Conservation (phyloP, 2,888 invertebrate genomes). For the Magallana nippona region DNA sequence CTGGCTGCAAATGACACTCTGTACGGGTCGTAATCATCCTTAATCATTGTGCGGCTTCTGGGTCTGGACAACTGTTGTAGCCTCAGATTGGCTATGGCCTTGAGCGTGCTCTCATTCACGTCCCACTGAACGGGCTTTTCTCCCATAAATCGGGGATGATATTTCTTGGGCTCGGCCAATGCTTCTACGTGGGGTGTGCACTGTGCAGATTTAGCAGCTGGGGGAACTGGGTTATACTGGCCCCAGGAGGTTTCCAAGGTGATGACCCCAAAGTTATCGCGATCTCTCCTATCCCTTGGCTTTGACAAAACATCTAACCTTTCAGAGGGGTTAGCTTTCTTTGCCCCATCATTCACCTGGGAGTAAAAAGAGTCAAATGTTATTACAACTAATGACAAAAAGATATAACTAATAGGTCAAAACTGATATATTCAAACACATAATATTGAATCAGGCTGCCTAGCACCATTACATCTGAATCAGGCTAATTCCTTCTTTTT, state of each 20-base stretch:
- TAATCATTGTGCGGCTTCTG: slow-evolving; percentile 71
- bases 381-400: too few species aligned
- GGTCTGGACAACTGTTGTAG: slow-evolving; percentile 75
- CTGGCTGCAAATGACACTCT: slow-evolving; percentile 68
- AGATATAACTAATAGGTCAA: too few species aligned
- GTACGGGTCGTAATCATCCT: slow-evolving; percentile 77
- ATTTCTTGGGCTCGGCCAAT: slow-evolving; percentile 68
- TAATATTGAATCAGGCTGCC: too few species aligned
- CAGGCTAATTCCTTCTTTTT: too few species aligned
- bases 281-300: slow-evolving; percentile 62
- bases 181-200: slow-evolving; percentile 66
- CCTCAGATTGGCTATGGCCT: slow-evolving; percentile 70
- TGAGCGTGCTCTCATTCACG: slow-evolving; percentile 68
- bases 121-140: slow-evolving; percentile 70
- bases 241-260: slow-evolving; percentile 62
- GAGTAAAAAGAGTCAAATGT: neutral
- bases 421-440: too few species aligned
- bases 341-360: slow-evolving; percentile 54
- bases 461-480: too few species aligned
- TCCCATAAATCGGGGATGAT: slow-evolving; percentile 63
- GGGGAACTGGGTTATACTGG: slow-evolving; percentile 61
- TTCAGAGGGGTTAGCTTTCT: slow-evolving; percentile 57
- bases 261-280: slow-evolving; percentile 59
- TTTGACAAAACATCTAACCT: slow-evolving; percentile 65
- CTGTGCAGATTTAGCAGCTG: slow-evolving; percentile 60